Conservation (phyloP, 2,113 vertebrate species). For the Ailurus styani region DNA sequence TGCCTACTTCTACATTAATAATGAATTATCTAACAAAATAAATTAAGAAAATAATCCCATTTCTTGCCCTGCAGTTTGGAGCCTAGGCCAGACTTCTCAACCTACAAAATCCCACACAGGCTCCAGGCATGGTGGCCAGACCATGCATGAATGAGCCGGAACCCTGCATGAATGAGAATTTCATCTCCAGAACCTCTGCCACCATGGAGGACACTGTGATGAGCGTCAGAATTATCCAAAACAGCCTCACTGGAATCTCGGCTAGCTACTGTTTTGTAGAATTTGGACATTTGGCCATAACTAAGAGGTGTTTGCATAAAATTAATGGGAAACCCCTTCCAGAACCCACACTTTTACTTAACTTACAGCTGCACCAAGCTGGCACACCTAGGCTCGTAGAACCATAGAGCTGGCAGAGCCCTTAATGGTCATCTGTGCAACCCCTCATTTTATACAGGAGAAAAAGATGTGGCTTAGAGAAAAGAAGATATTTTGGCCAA, state of each 20-base stretch:
- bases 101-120: background rate
- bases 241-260: constrained; percentile 91
- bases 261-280: constrained; percentile 96
- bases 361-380: constrained; percentile 68
- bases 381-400: constrained; percentile 72
- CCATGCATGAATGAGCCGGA: constrained; percentile 95
- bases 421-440: constrained; percentile 62
- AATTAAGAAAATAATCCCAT: background rate
- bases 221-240: constrained; percentile 93
- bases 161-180: constrained; percentile 95
- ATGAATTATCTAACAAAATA: background rate
- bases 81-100: background rate
- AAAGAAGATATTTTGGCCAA: constrained; percentile 78
- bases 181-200: constrained; percentile 91
- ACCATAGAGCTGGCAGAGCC: constrained; percentile 70
- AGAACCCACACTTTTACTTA: constrained; percentile 86
- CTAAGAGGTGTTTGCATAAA: constrained; percentile 94
- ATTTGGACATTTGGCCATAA: constrained; percentile 91
- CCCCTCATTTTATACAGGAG: constrained; percentile 70
- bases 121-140: constrained; percentile 80
- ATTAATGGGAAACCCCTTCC: constrained; percentile 94
- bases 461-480: constrained; percentile 73
- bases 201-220: constrained; percentile 92
- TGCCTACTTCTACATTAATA: background rate
- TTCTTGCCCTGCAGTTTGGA: background rate